Base-by-base conservation (phyloP, 2,797 vertebrate genomes). In the Poecilia velifera region DNA sequence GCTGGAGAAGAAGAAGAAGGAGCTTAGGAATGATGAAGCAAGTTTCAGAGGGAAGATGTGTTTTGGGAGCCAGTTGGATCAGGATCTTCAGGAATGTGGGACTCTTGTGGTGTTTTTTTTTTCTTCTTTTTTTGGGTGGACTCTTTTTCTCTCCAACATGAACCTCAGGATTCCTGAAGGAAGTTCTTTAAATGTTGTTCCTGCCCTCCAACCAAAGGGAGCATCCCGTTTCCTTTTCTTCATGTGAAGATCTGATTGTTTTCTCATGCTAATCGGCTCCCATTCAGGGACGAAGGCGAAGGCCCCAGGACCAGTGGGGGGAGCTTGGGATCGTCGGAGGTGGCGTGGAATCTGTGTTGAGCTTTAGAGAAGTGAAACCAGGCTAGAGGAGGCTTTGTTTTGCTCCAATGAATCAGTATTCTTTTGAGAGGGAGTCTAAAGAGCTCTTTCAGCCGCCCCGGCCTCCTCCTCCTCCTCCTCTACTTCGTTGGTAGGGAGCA, bases 341-440 rank as follows among this genome's bases (percentile, higher is more conserved):
- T 89, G 87, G 93, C 89, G 78, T 91, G 93, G 90, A 90, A 88
- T 93, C 91, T 91, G 92, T 91, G 91, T 92, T 87, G 1, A 79
- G 87, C 92, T 93, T 93, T 83, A 93, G 84, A 91, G 89, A 86
- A 92, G 90, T 91, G 91, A 89, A 94, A 92, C 93, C 90, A 91
- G 92, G 88, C 94, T 86, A 90, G 90, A 90, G 20, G 87, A 82
- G 86, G 86, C 91, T 95, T 95, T 95, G 94, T 96, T 90, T 92
- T 84, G 89, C 87, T 55, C 91, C 94, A 95, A 87, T 95, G 95
- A 95, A 95, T 95, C 92, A 89, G 92, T 88, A 90, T 95, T 93
- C 93, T 93, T 94, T 93, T 93, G 93, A 94, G 90, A 78, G 87
- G 74, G 46, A 79, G 76, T 92, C 87, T 92, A 91, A 93, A 94